phyloP scores from a whole-genome alignment of 1,140 invertebrate genomes.

The Calosoma granatense region DNA sequence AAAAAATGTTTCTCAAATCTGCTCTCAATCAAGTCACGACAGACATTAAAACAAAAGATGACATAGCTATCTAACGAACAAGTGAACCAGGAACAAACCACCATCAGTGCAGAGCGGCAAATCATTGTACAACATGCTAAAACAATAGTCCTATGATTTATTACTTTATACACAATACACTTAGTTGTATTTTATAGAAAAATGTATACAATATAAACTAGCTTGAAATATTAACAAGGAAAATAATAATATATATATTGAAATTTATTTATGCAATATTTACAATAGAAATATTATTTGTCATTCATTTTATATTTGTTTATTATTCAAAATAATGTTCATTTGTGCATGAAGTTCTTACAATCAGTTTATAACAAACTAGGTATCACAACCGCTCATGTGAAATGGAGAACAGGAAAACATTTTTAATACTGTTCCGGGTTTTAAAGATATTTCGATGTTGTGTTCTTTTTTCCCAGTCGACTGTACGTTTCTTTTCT shows the following conservation, averaged over 20 bases:
- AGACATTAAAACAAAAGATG: conserved; percentile 1
- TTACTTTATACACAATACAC: neutral
- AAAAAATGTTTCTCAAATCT: conserved; percentile 2
- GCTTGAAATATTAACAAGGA: neutral
- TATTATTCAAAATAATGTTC: no score
- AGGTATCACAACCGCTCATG: neutral
- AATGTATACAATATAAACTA: neutral
- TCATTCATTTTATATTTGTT: no score
- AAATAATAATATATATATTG: neutral
- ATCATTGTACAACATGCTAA: neutral
- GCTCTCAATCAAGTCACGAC: conserved; percentile 1
- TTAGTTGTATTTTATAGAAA: neutral
- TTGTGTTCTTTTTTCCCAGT: neutral
- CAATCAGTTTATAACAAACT: neutral
- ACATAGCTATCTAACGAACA: conserved; percentile 3
- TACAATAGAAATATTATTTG: no score
- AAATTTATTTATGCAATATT: neutral
- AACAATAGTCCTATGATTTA: neutral
- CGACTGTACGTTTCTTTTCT: neutral
- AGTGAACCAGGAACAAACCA: neutral
- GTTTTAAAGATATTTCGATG: neutral
- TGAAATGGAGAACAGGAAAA: neutral
- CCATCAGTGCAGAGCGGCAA: neutral
- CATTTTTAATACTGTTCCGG: neutral
- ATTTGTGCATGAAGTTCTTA: no score